Evolutionary conservation across 2,797 vertebrate genomes (phyloP).

Genomic region (Eulemur mongoz): DNA sequence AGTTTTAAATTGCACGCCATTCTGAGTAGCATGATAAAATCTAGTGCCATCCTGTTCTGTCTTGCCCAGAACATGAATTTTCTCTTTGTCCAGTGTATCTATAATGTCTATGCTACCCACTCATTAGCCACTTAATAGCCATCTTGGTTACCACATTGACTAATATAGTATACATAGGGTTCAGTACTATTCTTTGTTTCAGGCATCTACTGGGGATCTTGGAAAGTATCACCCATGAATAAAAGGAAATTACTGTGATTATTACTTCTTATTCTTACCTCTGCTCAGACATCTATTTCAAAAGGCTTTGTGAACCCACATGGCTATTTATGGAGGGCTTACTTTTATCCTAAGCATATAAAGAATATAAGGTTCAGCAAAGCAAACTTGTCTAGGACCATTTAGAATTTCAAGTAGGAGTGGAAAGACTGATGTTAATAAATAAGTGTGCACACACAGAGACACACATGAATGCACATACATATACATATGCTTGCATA

Average conservation of each 20-base stretch:
- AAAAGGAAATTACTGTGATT: not conserved
- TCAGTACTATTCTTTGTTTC: not conserved
- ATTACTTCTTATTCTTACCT: not conserved
- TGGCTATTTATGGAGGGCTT: not conserved
- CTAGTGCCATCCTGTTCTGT: not conserved
- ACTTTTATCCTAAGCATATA: not conserved
- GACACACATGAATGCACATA: not conserved
- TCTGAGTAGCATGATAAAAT: not conserved
- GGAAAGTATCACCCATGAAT: not conserved
- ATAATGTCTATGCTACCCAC: no score
- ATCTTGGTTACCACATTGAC: not conserved
- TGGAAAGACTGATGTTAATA: not conserved
- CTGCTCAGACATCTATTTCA: not conserved
- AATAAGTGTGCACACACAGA: not conserved
- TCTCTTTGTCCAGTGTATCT: not conserved
- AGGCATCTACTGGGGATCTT: not conserved
- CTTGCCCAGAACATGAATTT: not conserved
- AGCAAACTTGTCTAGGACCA: not conserved
- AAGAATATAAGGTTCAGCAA: not conserved
- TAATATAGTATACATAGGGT: not conserved
- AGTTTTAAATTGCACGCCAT: not conserved
- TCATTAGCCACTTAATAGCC: not conserved
- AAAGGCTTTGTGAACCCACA: not conserved
- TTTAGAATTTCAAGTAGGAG: not conserved
- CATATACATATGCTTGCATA: not conserved